Evolutionary conservation across 2,113 vertebrate genomes (phyloP).

Genomic region (Thunnus thynnus): DNA sequence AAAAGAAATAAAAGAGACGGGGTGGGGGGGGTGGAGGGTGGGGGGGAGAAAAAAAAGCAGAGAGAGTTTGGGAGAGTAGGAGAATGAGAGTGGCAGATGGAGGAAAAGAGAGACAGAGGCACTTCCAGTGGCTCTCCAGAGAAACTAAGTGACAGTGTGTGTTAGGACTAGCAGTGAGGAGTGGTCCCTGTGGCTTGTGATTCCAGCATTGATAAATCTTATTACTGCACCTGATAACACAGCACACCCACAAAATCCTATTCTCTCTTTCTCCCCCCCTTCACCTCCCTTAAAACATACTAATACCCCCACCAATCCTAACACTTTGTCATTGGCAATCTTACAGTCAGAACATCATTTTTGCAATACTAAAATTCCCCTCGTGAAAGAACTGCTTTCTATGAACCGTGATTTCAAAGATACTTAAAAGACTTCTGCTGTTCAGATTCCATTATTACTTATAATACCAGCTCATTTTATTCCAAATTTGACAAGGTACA

Average conservation of each 20-base stretch:
- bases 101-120: slow-evolving; percentile 17
- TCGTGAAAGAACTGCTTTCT: slow-evolving; percentile 7
- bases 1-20: neutral
- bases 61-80: slow-evolving; percentile 20
- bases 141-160: slow-evolving; percentile 61
- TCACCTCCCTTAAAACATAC: slow-evolving; percentile 11
- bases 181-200: slow-evolving; percentile 35
- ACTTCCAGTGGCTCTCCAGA: slow-evolving; percentile 53
- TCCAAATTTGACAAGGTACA: slow-evolving; percentile 48
- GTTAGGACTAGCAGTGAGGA: slow-evolving; percentile 47
- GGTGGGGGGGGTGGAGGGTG: slow-evolving; percentile 9
- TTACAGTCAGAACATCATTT: neutral
- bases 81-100: slow-evolving; percentile 41
- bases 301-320: slow-evolving; percentile 6
- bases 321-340: neutral
- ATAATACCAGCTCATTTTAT: neutral
- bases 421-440: slow-evolving; percentile 15
- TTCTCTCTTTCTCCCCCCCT: neutral
- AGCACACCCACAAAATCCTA: slow-evolving; percentile 9
- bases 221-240: slow-evolving; percentile 54
- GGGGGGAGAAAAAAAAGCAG: neutral
- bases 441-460: slow-evolving; percentile 25
- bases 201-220: slow-evolving; percentile 50
- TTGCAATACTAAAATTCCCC: neutral
- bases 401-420: slow-evolving; percentile 21